Percentiles rank a stretch among this genome's conserved stretches.
phyloP scores from a whole-genome alignment of 2,888 invertebrate species.

The Chrysomela aeneicollis region DNA sequence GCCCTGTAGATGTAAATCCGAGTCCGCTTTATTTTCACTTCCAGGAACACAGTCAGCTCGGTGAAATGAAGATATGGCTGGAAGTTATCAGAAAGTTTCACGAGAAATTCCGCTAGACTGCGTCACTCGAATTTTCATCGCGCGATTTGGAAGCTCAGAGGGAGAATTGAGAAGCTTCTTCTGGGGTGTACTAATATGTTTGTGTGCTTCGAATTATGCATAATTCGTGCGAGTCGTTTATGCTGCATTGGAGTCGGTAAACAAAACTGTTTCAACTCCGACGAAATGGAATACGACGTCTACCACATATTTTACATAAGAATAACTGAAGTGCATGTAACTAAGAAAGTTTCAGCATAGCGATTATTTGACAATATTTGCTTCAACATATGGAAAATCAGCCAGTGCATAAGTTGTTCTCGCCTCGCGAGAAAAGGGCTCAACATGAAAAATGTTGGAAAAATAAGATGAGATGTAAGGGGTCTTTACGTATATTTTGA shows the following conservation, averaged over 20 bases:
- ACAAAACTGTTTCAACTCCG: not conserved
- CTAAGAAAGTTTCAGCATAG: too few relatives aligned
- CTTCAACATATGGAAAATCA: too few relatives aligned
- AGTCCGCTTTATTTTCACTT: constrained; percentile 36
- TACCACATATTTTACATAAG: too few relatives aligned
- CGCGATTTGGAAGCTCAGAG: constrained; percentile 27
- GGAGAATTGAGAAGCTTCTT: constrained; percentile 19
- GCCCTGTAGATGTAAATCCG: not conserved
- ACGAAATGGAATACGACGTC: too few relatives aligned
- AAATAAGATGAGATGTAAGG: too few relatives aligned
- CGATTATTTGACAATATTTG: too few relatives aligned
- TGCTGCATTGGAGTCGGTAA: not conserved
- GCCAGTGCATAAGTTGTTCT: too few relatives aligned
- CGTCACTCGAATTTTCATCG: constrained; percentile 30
- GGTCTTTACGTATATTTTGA: too few relatives aligned
- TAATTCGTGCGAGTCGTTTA: constrained; percentile 2
- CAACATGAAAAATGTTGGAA: too few relatives aligned
- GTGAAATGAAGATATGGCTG: constrained; percentile 37
- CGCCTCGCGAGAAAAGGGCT: too few relatives aligned
- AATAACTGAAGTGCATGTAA: too few relatives aligned
- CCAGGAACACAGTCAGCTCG: constrained; percentile 33
- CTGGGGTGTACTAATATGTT: constrained; percentile 19
- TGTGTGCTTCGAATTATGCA: constrained; percentile 18
- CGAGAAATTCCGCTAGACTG: constrained; percentile 36
- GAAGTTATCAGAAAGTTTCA: constrained; percentile 35